phyloP scores from a whole-genome alignment of 1,140 invertebrate species.

The Drosophila azteca region DNA sequence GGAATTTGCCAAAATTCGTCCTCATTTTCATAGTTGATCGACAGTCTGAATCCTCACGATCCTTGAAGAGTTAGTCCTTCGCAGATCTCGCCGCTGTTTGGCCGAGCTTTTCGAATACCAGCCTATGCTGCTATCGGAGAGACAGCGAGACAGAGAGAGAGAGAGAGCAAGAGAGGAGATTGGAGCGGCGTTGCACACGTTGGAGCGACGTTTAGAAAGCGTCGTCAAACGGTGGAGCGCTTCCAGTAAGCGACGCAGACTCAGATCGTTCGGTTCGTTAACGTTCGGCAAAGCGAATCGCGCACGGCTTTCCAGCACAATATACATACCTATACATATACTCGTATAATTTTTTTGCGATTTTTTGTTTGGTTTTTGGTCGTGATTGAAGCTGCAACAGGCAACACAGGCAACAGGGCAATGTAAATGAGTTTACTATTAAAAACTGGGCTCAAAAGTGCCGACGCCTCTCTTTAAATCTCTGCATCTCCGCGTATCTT shows the following conservation, averaged over 20 bases:
- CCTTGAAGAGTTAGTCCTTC: no score
- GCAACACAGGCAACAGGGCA: constrained; percentile 13
- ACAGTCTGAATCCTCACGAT: no score
- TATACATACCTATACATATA: no score
- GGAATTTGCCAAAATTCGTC: no score
- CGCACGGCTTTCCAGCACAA: neutral
- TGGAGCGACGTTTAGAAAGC: constrained; percentile 2
- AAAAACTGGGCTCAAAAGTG: no score
- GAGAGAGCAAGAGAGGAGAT: neutral
- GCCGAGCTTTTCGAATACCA: no score
- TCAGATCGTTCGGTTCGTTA: constrained; percentile 60
- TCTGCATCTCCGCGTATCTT: constrained; percentile 2
- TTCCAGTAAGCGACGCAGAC: constrained; percentile 73
- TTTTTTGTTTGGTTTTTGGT: neutral
- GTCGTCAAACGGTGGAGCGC: constrained; percentile 23
- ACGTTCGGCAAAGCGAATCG: neutral
- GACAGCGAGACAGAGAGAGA: no score
- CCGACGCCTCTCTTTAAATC: no score
- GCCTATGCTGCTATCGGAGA: no score
- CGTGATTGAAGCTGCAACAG: neutral
- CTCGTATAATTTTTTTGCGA: neutral
- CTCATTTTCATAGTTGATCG: no score
- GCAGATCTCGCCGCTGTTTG: no score
- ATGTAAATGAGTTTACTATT: constrained; percentile 8
- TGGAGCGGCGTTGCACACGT: neutral